Conservation (phyloP, 2,113 vertebrate species). For the Bagarius yarrelli region DNA sequence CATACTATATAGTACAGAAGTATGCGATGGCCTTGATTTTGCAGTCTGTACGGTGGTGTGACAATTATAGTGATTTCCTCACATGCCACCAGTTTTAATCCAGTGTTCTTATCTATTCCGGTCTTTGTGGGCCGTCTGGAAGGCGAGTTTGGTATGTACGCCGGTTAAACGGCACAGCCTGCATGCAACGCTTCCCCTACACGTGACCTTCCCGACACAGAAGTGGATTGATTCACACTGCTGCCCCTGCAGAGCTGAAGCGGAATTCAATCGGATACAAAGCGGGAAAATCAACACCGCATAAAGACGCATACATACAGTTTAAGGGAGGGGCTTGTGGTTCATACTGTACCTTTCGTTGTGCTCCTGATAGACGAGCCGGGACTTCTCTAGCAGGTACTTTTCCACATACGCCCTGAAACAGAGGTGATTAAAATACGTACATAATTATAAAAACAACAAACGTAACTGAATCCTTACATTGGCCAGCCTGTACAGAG, state of each 20-base stretch:
- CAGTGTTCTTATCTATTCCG: constrained; percentile 8
- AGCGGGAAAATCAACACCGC: neutral
- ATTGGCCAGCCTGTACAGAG: neutral
- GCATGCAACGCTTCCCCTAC: constrained; percentile 38
- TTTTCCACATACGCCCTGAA: constrained; percentile 96
- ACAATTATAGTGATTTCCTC: neutral
- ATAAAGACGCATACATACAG: no score
- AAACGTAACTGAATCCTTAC: neutral
- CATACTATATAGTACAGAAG: no score
- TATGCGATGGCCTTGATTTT: no score
- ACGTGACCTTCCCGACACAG: constrained; percentile 35
- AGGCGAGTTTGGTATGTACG: constrained; percentile 1
- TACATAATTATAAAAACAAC: neutral
- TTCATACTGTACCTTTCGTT: constrained; percentile 95
- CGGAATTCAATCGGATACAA: constrained; percentile 11
- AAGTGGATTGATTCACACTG: constrained; percentile 30
- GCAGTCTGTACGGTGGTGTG: no score
- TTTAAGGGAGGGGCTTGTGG: no score
- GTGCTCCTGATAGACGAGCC: constrained; percentile 97
- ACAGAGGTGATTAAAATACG: constrained; percentile 44
- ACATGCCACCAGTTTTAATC: neutral
- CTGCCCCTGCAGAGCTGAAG: constrained; percentile 4
- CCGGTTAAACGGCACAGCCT: neutral
- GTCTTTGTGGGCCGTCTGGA: neutral
- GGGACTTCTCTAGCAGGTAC: constrained; percentile 95